A percentile compares a stretch with the other conserved stretches of the same genome.
Conservation (phyloP, 1,140 invertebrate species). For the Sarcophaga bullata region DNA sequence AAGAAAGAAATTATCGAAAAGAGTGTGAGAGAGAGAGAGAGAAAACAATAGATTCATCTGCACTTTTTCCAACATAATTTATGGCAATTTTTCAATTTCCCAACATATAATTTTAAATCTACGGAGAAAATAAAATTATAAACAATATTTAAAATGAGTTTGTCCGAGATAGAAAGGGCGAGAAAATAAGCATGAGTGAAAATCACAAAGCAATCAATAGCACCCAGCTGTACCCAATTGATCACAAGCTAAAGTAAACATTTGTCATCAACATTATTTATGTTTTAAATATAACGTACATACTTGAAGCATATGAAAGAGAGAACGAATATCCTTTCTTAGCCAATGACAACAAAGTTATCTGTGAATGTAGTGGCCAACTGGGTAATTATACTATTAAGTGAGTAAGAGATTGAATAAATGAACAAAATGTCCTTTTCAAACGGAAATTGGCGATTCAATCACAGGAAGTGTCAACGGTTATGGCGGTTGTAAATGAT, state of each 20-base stretch:
- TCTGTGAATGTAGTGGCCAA: not conserved
- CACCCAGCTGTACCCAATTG: not conserved
- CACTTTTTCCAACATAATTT: constrained; percentile 29
- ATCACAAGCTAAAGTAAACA: no score
- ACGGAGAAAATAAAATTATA: constrained; percentile 29
- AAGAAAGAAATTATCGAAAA: not conserved
- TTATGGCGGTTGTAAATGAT: constrained; percentile 40
- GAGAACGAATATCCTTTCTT: not conserved
- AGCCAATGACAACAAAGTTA: no score
- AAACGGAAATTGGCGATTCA: constrained; percentile 40
- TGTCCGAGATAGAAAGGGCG: not conserved
- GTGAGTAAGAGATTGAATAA: constrained; percentile 30
- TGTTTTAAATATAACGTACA: no score
- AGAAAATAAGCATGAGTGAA: not conserved
- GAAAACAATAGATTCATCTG: not conserved
- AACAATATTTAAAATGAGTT: not conserved
- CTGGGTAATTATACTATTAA: not conserved
- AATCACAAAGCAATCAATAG: constrained; percentile 28
- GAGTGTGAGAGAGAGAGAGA: not conserved
- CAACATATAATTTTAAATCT: constrained; percentile 39
- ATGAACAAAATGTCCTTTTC: constrained; percentile 39
- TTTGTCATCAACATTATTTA: no score
- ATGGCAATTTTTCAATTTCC: constrained; percentile 41
- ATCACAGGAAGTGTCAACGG: constrained; percentile 40
- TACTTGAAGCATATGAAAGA: no score